phyloP scores from a whole-genome alignment of 2,888 invertebrate genomes.

The Polymixis flavicincta region DNA sequence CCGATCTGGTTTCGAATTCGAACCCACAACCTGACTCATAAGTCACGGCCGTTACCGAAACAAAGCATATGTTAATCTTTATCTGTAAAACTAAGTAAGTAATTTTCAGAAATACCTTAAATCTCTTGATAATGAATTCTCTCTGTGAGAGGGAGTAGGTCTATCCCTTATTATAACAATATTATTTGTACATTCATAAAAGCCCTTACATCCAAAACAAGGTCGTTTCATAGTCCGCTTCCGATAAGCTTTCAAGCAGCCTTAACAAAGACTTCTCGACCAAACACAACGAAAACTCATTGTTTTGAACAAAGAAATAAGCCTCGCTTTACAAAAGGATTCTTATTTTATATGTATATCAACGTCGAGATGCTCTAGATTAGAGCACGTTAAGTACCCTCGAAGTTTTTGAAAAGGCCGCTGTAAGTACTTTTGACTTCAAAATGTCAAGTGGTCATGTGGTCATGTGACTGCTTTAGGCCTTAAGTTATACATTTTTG shows the following conservation, averaged over 20 bases:
- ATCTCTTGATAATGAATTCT: not conserved
- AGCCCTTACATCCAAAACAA: constrained; percentile 7
- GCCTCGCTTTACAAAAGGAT: constrained; percentile 20
- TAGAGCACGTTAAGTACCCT: constrained; percentile 8
- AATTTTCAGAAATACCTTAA: not conserved
- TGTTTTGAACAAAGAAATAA: constrained; percentile 54
- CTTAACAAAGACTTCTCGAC: constrained; percentile 33
- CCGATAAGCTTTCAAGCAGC: constrained; percentile 39
- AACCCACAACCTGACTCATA: too few relatives aligned
- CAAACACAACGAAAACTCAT: constrained; percentile 37
- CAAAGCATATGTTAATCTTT: too few relatives aligned
- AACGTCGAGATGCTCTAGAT: constrained; percentile 14
- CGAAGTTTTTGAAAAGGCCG: constrained; percentile 1
- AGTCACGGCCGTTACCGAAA: too few relatives aligned
- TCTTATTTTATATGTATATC: not conserved
- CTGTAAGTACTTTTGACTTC: not conserved
- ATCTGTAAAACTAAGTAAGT: not conserved
- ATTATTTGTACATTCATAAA: not conserved
- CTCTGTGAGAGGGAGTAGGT: too few relatives aligned
- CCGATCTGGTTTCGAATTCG: too few relatives aligned
- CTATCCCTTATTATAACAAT: too few relatives aligned
- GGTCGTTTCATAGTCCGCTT: constrained; percentile 20
- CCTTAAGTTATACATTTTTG: too few relatives aligned
- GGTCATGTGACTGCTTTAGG: not conserved
- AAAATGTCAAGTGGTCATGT: constrained; percentile 12